Evolutionary conservation across 92 coral and sea anemone genomes (phyloP).

Genomic region (Palythoa grandiflora): DNA sequence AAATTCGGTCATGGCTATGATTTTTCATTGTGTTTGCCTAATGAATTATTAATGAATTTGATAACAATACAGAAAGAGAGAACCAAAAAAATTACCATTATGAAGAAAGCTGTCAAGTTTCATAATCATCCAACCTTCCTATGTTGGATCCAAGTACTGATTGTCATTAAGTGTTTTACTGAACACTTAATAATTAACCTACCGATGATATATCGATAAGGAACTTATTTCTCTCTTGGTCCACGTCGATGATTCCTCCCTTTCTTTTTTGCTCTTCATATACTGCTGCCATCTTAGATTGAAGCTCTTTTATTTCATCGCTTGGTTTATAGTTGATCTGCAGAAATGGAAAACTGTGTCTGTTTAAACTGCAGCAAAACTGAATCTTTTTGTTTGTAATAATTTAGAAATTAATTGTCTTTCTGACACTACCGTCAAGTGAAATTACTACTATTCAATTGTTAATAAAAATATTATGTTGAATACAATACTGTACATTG

Average conservation of each 20-base stretch:
- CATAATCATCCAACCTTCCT: no score
- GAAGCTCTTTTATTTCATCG: conserved; percentile 74
- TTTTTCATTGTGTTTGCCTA: no score
- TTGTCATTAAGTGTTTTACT: background rate
- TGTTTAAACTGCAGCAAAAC: no score
- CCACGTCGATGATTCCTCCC: conserved; percentile 94
- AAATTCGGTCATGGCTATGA: background rate
- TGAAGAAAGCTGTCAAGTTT: no score
- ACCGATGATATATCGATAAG: conserved; percentile 85
- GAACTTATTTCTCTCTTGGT: conserved; percentile 86
- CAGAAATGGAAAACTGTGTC: background rate
- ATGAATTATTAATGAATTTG: no score
- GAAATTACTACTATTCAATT: no score
- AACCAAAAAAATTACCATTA: no score
- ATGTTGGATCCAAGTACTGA: background rate
- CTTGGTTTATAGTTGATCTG: conserved; percentile 78
- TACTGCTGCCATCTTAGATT: conserved; percentile 73
- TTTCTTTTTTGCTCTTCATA: conserved; percentile 74
- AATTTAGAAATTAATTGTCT: background rate
- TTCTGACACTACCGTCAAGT: no score
- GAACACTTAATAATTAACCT: background rate
- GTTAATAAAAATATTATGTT: no score
- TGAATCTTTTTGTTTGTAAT: background rate
- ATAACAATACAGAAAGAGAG: no score
- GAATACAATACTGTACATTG: no score